phyloP scores from a whole-genome alignment of 2,797 vertebrate genomes.

The Neosalanx taihuensis region DNA sequence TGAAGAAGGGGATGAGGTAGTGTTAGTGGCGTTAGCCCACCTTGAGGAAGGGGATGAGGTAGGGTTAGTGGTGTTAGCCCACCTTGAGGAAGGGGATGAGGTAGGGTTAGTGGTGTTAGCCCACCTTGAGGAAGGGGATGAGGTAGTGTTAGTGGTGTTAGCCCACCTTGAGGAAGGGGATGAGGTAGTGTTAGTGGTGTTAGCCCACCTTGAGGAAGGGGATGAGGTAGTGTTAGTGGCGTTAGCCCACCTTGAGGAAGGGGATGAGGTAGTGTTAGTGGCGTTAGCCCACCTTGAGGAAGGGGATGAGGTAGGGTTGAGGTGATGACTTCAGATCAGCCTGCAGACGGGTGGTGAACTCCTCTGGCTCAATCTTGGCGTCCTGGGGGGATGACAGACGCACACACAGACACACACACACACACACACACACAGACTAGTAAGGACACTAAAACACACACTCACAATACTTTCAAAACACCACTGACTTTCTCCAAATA shows the following conservation, averaged over 20 bases:
- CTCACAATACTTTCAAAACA: too few relatives aligned
- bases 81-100: too few relatives aligned
- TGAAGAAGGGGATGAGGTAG: slow-evolving; percentile 69
- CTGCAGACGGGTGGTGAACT: slow-evolving; percentile 85
- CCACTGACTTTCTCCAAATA: too few relatives aligned
- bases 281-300: slow-evolving; percentile 77
- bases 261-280: not conserved
- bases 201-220: too few relatives aligned
- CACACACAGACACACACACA: too few relatives aligned
- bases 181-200: slow-evolving; percentile 45
- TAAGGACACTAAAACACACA: too few relatives aligned
- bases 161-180: slow-evolving; percentile 86
- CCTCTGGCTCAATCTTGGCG: slow-evolving; percentile 86
- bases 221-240: too few relatives aligned
- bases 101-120: not conserved
- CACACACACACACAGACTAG: not conserved
- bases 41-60: not conserved
- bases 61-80: too few relatives aligned
- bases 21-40: too few relatives aligned
- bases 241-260: too few relatives aligned
- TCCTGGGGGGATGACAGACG: slow-evolving; percentile 63
- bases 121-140: slow-evolving; percentile 87
- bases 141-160: slow-evolving; percentile 72
- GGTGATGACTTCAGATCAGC: slow-evolving; percentile 87
- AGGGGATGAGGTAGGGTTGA: slow-evolving; percentile 88